These are phyloP conservation scores for Autographa pulchrina DNA, from an alignment of 2,888 invertebrate genomes.

Conservation along the genomic window DNA sequence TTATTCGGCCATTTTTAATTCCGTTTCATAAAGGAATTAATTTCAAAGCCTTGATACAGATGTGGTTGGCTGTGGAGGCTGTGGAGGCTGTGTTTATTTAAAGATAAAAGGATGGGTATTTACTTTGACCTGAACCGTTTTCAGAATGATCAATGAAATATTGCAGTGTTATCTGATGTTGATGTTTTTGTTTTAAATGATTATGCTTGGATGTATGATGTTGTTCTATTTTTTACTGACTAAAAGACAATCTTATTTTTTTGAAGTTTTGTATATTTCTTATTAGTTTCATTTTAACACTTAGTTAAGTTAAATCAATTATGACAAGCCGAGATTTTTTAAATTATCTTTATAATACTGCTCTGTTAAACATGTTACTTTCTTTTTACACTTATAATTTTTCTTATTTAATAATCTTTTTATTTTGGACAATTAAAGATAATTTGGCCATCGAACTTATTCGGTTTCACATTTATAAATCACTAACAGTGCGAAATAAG, in stretches of 20 bases:
- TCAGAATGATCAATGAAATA: not conserved
- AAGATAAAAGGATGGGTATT: not conserved
- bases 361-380: too few relatives aligned
- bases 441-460: not conserved
- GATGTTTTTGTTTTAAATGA: not conserved
- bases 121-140: not conserved
- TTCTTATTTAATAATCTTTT: too few relatives aligned
- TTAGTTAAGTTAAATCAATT: too few relatives aligned
- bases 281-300: too few relatives aligned
- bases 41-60: not conserved
- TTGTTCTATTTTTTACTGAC: too few relatives aligned
- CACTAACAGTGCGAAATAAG: not conserved
- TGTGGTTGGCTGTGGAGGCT: not conserved
- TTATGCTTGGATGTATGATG: not conserved
- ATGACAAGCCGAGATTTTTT: too few relatives aligned
- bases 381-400: too few relatives aligned
- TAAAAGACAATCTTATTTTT: too few relatives aligned
- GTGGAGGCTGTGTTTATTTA: not conserved
- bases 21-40: constrained; percentile 6
- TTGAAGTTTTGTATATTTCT: too few relatives aligned
- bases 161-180: not conserved
- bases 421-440: too few relatives aligned
- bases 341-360: too few relatives aligned
- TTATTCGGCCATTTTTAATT: constrained; percentile 1
- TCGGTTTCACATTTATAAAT: not conserved